These are phyloP conservation scores for Falco punctatus DNA, from an alignment of 2,113 vertebrate genomes.

Conservation along the genomic window DNA sequence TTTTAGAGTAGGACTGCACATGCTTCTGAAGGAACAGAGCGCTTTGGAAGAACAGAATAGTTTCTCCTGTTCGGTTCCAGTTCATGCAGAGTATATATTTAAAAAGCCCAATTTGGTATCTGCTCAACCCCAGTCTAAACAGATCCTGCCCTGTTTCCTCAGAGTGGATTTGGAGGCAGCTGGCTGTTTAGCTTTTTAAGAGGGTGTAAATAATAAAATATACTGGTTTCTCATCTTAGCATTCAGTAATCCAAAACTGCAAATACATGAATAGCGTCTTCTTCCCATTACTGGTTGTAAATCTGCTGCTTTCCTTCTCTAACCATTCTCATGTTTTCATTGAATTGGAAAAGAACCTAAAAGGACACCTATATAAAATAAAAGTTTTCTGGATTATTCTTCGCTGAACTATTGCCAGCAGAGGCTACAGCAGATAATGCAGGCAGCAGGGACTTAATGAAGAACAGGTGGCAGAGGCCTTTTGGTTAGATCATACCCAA, in stretches of 20 bases:
- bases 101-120: not conserved
- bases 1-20: not conserved
- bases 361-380: not conserved
- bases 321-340: not conserved
- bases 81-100: accelerated
- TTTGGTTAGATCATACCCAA: not conserved
- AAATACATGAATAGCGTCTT: not conserved
- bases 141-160: not conserved
- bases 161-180: not conserved
- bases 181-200: not conserved
- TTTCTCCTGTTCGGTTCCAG: not conserved
- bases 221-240: not conserved
- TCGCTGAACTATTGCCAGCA: not conserved
- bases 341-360: not conserved
- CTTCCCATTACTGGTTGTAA: not conserved
- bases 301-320: not conserved
- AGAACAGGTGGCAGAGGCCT: not conserved
- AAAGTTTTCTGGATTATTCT: not conserved
- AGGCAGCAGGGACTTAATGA: not conserved
- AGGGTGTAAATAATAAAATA: not conserved
- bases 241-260: not conserved
- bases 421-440: not conserved
- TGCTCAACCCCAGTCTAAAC: not conserved
- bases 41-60: not conserved
- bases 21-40: accelerated